Conservation (phyloP, 2,797 vertebrate species). For the Graptemys geographica region DNA sequence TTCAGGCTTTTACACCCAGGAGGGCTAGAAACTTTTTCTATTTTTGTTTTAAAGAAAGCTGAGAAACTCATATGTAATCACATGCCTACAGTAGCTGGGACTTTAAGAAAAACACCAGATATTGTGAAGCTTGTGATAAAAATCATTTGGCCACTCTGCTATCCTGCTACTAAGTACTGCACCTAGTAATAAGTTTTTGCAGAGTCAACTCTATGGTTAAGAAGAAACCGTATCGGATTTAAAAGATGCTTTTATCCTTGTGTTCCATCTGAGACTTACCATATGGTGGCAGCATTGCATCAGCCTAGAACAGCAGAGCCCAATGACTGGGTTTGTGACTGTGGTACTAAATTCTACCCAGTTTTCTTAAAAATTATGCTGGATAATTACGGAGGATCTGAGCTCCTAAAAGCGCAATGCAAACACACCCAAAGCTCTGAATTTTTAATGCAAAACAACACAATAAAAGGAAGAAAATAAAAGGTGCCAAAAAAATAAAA, state of each 20-base stretch:
- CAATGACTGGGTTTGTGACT: accelerated
- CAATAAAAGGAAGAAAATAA: not conserved
- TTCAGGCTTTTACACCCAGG: not conserved
- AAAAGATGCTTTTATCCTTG: accelerated
- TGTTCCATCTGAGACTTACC: not conserved
- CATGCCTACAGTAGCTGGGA: accelerated
- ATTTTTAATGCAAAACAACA: not conserved
- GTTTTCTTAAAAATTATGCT: not conserved
- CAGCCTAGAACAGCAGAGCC: not conserved
- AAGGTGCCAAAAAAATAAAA: not conserved
- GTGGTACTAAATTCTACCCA: not conserved
- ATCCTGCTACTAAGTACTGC: not conserved
- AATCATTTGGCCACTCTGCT: accelerated
- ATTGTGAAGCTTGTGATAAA: not conserved
- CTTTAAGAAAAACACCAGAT: not conserved
- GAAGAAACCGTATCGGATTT: not conserved
- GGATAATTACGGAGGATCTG: not conserved
- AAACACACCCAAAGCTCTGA: not conserved
- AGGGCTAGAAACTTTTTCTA: accelerated
- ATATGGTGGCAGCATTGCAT: constrained; percentile 79
- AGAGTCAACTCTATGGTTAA: accelerated
- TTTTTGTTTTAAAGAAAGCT: not conserved
- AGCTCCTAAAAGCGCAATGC: not conserved
- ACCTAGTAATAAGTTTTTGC: accelerated
- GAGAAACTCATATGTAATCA: not conserved